Evolutionary conservation across 35 echinoderm and acorn worm species (phyloP), one percentile per base, ranked within the genome.

Genomic region (Patiria miniata): DNA sequence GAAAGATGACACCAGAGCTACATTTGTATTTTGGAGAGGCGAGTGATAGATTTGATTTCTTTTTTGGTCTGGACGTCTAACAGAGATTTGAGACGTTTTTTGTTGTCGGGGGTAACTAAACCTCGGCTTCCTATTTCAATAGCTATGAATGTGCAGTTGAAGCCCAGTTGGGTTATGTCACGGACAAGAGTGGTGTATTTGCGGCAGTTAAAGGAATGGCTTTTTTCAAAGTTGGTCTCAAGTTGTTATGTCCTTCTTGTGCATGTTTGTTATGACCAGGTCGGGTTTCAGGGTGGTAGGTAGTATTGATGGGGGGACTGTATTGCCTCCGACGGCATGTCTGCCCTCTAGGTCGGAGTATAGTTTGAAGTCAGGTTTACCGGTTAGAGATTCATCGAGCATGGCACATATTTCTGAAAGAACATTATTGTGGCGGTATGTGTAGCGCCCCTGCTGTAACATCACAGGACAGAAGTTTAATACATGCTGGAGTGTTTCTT

Each of bases 111-210:
- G 19, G 58, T 61, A 61, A 61, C 26, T 22, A 10, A 14, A 73
- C 34, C 1, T 73, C 26, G 5, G 58, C 58, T 61, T 61, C 58
- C 58, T 7, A 19, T 17, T 61, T 61, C 58, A 61, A 19, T 29
- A 19, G 58, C 58, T 5, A 61, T 61, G 58, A 61, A 61, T 61
- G 58, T 61, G 18, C 58, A 61, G 58, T 5, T 61, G 58, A 61
- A 61, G 58, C 58, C 5, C 5, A 61, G 58, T 61, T 61, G 58
- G 58, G 58, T 61, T 5, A 61, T 61, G 58, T 61, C 58, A 61
- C 18, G 58, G 58, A 61, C 58, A 7, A 61, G 18, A 19, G 5
- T 7, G 18, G 58, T 61, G 58, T 61, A 61, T 61, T 61, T 61
- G 18, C 58, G 58, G 58, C 58, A 61, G 2, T 61, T 61, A 19